These are phyloP conservation scores for Hemicrepidius hirtus DNA, from an alignment of 2,888 invertebrate species.

Conservation along the genomic window DNA sequence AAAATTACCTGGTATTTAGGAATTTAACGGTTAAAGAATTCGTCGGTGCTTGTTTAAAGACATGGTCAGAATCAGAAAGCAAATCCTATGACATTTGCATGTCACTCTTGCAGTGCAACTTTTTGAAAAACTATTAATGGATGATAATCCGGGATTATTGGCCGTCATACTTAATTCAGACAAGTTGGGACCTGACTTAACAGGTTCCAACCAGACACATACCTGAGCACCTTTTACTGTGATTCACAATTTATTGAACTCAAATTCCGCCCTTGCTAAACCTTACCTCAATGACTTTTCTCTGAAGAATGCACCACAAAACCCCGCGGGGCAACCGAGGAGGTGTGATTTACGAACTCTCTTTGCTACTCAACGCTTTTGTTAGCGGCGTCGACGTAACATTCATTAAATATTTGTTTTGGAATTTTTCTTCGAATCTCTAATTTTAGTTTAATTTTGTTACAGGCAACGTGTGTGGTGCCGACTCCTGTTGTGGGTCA, in stretches of 20 bases:
- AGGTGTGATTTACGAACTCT: constrained; percentile 43
- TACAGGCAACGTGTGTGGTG: constrained; percentile 75
- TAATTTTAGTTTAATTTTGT: constrained; percentile 60
- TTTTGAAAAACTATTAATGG: constrained; percentile 37
- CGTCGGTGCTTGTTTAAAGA: neutral
- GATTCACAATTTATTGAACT: constrained; percentile 49
- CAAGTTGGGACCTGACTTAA: constrained; percentile 32
- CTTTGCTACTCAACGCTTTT: neutral
- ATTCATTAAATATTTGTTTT: constrained; percentile 16
- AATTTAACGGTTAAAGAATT: neutral
- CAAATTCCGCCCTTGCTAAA: constrained; percentile 45
- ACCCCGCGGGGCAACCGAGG: neutral
- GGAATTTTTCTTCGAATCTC: neutral
- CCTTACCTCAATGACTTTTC: constrained; percentile 44
- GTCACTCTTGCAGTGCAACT: constrained; percentile 24
- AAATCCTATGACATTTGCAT: constrained; percentile 17
- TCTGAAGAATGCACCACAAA: constrained; percentile 41
- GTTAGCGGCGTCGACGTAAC: constrained; percentile 2
- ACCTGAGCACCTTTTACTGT: constrained; percentile 43
- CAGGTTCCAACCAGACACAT: constrained; percentile 44
- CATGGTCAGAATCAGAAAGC: neutral
- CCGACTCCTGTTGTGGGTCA: constrained; percentile 79
- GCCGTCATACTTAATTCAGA: constrained; percentile 30
- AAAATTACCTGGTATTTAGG: neutral
- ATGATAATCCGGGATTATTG: constrained; percentile 47